Conservation (phyloP, 1,140 invertebrate genomes). For the Leptinotarsa lineolata region DNA sequence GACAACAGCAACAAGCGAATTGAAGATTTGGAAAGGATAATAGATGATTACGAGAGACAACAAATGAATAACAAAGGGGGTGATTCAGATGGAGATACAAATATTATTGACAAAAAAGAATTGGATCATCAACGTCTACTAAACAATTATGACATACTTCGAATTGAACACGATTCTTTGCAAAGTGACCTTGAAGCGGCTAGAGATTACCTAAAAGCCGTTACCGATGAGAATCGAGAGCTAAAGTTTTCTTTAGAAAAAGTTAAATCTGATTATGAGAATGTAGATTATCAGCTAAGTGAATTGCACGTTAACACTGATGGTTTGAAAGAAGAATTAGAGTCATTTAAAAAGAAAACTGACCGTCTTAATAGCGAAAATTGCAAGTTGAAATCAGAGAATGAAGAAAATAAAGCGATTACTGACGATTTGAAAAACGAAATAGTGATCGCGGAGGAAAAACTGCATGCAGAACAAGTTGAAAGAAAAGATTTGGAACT, state of each 20-base stretch:
- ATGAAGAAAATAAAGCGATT: constrained; percentile 48
- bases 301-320: constrained; percentile 50
- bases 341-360: constrained; percentile 51
- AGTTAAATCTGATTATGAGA: constrained; percentile 59
- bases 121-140: constrained; percentile 38
- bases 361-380: constrained; percentile 50
- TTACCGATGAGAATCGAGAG: constrained; percentile 49
- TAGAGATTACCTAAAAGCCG: constrained; percentile 45
- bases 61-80: constrained; percentile 28
- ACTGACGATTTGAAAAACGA: constrained; percentile 46
- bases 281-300: constrained; percentile 55
- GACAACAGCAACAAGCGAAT: constrained; percentile 55
- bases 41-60: constrained; percentile 28
- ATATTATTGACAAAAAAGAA: constrained; percentile 36
- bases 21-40: constrained; percentile 47
- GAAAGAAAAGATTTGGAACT: constrained; percentile 39
- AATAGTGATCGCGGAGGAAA: constrained; percentile 43
- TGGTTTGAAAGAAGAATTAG: constrained; percentile 50
- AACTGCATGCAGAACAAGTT: constrained; percentile 44
- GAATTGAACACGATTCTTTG: constrained; percentile 56
- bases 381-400: constrained; percentile 49
- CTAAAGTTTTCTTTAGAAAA: constrained; percentile 48
- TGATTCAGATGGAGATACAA: constrained; percentile 33
- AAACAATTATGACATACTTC: constrained; percentile 40
- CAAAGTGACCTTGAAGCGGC: constrained; percentile 55